These are phyloP conservation scores for Acronicta aceris DNA, from an alignment of 2,888 invertebrate genomes.

Conservation along the genomic window DNA sequence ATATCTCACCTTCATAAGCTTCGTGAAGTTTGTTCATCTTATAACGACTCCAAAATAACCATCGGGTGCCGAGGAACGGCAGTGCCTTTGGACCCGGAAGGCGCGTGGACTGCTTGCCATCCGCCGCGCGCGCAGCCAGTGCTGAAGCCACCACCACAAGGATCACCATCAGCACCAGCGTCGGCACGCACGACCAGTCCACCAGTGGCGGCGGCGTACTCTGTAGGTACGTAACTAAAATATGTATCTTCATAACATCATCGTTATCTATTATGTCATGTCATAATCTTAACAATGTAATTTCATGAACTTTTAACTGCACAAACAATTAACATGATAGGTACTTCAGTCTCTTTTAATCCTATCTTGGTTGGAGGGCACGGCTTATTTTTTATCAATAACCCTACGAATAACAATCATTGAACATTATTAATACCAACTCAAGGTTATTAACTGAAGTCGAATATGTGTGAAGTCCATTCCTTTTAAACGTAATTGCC, in stretches of 20 bases:
- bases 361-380: too few relatives aligned
- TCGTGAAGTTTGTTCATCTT: conserved; percentile 93
- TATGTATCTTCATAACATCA: neutral
- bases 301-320: too few relatives aligned
- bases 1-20: conserved; percentile 92
- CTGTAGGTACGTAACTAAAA: conserved; percentile 59
- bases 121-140: conserved; percentile 67
- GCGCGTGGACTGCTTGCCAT: conserved; percentile 65
- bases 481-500: conserved; percentile 32
- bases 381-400: neutral
- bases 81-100: conserved; percentile 93
- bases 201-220: conserved; percentile 76
- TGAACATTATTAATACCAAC: conserved; percentile 8
- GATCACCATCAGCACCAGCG: conserved; percentile 74
- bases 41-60: conserved; percentile 93
- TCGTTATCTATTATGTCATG: neutral
- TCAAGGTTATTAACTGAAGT: conserved; percentile 35
- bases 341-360: neutral
- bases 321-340: too few relatives aligned
- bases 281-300: too few relatives aligned
- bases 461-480: conserved; percentile 28
- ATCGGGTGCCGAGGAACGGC: conserved; percentile 94
- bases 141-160: conserved; percentile 74
- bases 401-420: neutral
- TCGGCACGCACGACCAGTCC: conserved; percentile 84